A percentile compares a stretch with the other conserved stretches of the same genome.
phyloP scores from a whole-genome alignment of 2,888 invertebrate species.

The Tinea pellionella region DNA sequence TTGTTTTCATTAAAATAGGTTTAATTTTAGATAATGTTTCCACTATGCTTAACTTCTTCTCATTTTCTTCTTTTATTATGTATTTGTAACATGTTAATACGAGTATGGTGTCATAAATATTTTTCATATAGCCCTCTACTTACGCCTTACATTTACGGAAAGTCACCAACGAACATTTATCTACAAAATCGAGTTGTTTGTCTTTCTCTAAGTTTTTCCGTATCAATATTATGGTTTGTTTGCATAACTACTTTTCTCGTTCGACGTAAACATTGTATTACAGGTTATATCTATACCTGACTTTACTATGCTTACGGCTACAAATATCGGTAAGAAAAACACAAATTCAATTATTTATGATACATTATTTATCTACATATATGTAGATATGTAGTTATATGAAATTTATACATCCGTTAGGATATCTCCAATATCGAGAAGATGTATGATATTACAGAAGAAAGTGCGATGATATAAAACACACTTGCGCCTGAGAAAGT shows the following conservation, averaged over 20 bases:
- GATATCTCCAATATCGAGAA: slow-evolving; percentile 24
- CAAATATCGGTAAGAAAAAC: neutral
- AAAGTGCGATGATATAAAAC: slow-evolving; percentile 58
- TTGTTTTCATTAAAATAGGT: slow-evolving; percentile 15
- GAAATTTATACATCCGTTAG: neutral
- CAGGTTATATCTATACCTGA: slow-evolving; percentile 39
- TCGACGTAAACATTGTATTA: slow-evolving; percentile 51
- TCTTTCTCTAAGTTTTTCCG: slow-evolving; percentile 41
- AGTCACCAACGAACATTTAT: neutral
- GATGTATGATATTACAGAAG: slow-evolving; percentile 51
- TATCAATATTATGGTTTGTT: slow-evolving; percentile 53
- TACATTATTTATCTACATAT: too few species aligned
- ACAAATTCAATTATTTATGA: too few species aligned
- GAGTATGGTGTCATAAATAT: too few species aligned
- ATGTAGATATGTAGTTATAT: neutral
- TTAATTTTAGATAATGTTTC: slow-evolving; percentile 13
- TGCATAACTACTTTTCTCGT: slow-evolving; percentile 54
- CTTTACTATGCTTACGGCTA: neutral
- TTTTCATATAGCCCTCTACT: too few species aligned
- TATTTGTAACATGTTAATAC: too few species aligned
- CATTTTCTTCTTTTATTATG: too few species aligned
- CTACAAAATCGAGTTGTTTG: slow-evolving; percentile 20
- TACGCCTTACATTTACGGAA: neutral
- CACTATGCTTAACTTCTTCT: too few species aligned
- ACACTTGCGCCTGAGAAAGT: slow-evolving; percentile 67